A percentile compares a stretch with the other conserved stretches of the same genome.
Evolutionary conservation across 2,888 invertebrate species (phyloP).

Genomic region (Lysandra bellargus): DNA sequence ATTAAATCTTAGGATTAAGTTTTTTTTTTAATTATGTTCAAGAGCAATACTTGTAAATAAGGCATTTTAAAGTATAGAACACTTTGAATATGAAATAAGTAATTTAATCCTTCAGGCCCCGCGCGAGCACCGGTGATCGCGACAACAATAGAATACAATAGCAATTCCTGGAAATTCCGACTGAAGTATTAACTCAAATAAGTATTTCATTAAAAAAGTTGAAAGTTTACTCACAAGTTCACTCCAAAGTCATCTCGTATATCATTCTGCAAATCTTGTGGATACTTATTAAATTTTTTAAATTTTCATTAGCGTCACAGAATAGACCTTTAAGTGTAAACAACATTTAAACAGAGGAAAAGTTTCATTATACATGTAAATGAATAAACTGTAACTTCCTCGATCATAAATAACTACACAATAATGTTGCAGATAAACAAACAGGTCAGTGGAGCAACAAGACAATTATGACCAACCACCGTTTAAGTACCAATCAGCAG

Average conservation of each 20-base stretch:
- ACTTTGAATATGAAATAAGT: neutral
- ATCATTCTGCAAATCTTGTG: neutral
- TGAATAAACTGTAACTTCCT: neutral
- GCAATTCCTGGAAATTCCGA: no score
- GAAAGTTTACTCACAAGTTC: neutral
- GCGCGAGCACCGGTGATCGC: no score
- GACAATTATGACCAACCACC: neutral
- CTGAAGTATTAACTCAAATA: no score
- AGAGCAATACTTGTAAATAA: neutral
- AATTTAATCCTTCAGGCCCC: neutral
- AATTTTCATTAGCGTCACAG: neutral
- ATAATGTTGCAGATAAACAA: slow-evolving; percentile 1
- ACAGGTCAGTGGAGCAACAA: neutral
- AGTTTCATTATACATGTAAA: neutral
- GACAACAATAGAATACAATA: no score
- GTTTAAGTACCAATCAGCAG: neutral
- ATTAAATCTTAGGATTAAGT: neutral
- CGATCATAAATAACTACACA: neutral
- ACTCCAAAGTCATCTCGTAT: neutral
- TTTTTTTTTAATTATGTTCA: neutral
- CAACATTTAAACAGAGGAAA: neutral
- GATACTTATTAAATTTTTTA: no score
- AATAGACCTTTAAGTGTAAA: no score
- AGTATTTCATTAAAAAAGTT: neutral
- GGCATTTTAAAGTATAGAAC: neutral